phyloP scores from a whole-genome alignment of 92 coral and sea anemone genomes.

The Desmophyllum pertusum region DNA sequence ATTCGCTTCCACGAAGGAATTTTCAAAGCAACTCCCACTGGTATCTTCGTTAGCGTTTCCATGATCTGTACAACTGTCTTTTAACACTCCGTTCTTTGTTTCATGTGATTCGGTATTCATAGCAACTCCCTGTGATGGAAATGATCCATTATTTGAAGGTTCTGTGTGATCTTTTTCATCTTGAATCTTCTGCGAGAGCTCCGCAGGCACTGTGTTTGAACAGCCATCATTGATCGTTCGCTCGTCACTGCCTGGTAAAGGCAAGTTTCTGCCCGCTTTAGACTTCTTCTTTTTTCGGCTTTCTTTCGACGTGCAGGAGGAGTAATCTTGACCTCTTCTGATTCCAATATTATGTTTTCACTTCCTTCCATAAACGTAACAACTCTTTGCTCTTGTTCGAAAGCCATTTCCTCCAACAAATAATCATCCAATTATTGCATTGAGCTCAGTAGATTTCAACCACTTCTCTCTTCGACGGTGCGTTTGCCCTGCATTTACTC shows the following conservation, averaged over 20 bases:
- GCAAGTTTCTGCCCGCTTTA: neutral
- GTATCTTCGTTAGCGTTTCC: neutral
- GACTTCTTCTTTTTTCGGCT: slow-evolving; percentile 24
- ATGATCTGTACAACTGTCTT: neutral
- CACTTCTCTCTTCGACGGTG: slow-evolving; percentile 1
- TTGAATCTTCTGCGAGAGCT: neutral
- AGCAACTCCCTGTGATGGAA: neutral
- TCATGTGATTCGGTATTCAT: slow-evolving; percentile 6
- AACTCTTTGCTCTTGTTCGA: slow-evolving; percentile 13
- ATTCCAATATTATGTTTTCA: neutral
- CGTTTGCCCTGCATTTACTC: neutral
- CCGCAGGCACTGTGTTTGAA: neutral
- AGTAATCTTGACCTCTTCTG: slow-evolving; percentile 33
- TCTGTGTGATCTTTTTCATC: neutral
- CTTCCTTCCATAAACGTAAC: neutral
- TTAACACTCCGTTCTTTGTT: slow-evolving; percentile 25
- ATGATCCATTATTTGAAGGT: neutral
- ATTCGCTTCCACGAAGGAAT: slow-evolving; percentile 15
- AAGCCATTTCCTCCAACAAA: slow-evolving; percentile 36
- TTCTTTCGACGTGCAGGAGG: slow-evolving; percentile 47
- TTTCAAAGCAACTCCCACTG: slow-evolving; percentile 10
- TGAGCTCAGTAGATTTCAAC: slow-evolving; percentile 3
- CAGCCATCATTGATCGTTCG: slow-evolving; percentile 8
- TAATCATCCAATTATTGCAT: slow-evolving; percentile 2
- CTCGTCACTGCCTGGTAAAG: neutral